phyloP scores from a whole-genome alignment of 1,140 invertebrate species.

The Hetaerina americana region DNA sequence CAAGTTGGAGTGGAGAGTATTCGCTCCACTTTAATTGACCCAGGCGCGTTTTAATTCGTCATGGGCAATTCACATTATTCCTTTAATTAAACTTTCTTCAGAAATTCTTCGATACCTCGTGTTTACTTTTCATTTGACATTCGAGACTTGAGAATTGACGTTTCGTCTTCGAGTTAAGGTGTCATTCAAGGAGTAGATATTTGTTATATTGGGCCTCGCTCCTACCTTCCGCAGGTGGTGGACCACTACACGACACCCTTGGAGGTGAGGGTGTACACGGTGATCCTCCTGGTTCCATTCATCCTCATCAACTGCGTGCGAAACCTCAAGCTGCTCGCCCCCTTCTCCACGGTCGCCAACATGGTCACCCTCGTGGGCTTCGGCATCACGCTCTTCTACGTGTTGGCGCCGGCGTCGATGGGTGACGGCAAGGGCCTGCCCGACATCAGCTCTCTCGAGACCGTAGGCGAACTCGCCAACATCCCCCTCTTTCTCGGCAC shows the following conservation, averaged over 20 bases:
- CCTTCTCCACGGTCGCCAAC: constrained; percentile 62
- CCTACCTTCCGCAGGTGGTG: constrained; percentile 28
- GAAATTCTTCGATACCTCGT: too few species aligned
- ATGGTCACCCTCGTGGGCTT: constrained; percentile 45
- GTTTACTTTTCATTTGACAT: too few species aligned
- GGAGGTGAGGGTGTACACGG: constrained; percentile 36
- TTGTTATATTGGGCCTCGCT: too few species aligned
- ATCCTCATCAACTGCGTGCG: constrained; percentile 54
- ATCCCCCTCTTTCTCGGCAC: constrained; percentile 51
- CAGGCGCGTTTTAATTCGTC: too few species aligned
- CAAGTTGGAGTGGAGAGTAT: too few species aligned
- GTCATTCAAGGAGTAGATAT: too few species aligned
- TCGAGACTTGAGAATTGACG: too few species aligned
- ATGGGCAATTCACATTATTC: too few species aligned
- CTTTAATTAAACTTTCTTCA: too few species aligned
- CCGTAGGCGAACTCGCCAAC: constrained; percentile 29
- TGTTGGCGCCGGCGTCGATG: constrained; percentile 32
- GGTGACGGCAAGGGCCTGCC: constrained; percentile 35
- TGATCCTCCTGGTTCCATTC: constrained; percentile 45
- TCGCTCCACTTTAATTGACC: too few species aligned
- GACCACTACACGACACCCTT: constrained; percentile 30
- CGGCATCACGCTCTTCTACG: constrained; percentile 52
- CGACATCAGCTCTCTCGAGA: constrained; percentile 27
- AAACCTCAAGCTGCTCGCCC: constrained; percentile 58
- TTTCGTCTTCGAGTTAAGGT: too few species aligned